phyloP scores from a whole-genome alignment of 2,888 invertebrate species.

The Mesodorylaimus sp. region DNA sequence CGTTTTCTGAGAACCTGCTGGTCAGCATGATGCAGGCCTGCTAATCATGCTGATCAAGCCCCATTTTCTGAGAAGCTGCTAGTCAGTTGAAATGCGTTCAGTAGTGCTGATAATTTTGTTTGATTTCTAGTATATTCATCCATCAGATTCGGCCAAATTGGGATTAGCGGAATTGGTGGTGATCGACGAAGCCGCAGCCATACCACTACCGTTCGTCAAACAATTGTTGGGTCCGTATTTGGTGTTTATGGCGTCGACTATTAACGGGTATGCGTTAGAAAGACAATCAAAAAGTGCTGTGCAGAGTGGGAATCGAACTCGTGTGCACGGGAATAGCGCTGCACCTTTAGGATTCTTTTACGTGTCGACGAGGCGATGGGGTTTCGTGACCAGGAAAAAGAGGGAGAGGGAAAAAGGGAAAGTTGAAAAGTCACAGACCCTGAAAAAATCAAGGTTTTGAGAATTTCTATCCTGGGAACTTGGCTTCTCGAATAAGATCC shows the following conservation, averaged over 20 bases:
- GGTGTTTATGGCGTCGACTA: slow-evolving; percentile 84
- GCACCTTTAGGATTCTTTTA: too few species aligned
- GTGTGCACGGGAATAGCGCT: not conserved
- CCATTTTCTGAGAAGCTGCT: not conserved
- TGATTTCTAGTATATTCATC: slow-evolving; percentile 64
- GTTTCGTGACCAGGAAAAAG: too few species aligned
- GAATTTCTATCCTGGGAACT: too few species aligned
- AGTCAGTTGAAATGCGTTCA: not conserved
- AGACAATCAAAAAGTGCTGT: slow-evolving; percentile 1
- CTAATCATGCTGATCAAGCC: too few species aligned
- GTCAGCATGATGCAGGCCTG: too few species aligned
- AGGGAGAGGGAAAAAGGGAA: too few species aligned
- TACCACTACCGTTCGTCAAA: slow-evolving; percentile 77
- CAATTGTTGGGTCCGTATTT: slow-evolving; percentile 72
- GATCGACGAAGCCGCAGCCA: slow-evolving; percentile 97
- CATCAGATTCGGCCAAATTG: slow-evolving; percentile 66
- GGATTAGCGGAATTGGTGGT: slow-evolving; percentile 82
- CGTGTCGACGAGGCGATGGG: too few species aligned
- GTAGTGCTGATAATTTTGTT: too few species aligned
- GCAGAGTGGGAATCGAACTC: not conserved
- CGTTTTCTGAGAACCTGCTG: too few species aligned
- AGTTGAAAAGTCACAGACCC: too few species aligned
- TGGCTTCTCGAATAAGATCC: too few species aligned
- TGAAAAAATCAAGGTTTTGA: too few species aligned
- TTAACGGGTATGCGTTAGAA: slow-evolving; percentile 51